phyloP scores from a whole-genome alignment of 2,888 invertebrate genomes.

The Brachypalpus laphriformis region DNA sequence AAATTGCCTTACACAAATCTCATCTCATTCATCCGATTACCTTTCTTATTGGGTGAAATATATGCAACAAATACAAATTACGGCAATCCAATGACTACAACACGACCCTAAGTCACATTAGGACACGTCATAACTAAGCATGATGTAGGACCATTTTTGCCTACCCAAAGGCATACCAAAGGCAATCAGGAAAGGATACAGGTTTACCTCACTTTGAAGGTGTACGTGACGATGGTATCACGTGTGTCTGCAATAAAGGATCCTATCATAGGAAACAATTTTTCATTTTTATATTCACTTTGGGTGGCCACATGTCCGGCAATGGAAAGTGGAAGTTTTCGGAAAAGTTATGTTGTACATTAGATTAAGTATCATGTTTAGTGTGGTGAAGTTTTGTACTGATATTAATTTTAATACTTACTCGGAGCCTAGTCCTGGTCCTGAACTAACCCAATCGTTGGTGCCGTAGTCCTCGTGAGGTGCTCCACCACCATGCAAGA shows the following conservation, averaged over 20 bases:
- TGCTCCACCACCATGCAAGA: slow-evolving; percentile 77
- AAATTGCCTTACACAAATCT: slow-evolving; percentile 8
- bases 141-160: not conserved
- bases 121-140: not conserved
- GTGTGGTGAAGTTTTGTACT: not conserved
- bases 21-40: slow-evolving; percentile 1
- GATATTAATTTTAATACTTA: slow-evolving; percentile 80
- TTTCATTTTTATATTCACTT: slow-evolving; percentile 5
- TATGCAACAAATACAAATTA: not conserved
- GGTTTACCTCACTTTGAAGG: not conserved
- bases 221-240: not conserved
- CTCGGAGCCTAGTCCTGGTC: slow-evolving; percentile 87
- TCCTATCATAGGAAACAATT: not conserved
- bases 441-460: slow-evolving; percentile 86
- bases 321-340: not conserved
- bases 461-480: slow-evolving; percentile 80
- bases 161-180: not conserved
- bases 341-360: not conserved
- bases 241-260: not conserved
- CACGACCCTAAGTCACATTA: slow-evolving; percentile 3
- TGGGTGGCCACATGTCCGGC: not conserved
- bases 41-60: slow-evolving; percentile 9
- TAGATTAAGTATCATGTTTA: not conserved
- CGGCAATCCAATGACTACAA: not conserved
- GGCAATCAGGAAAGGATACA: not conserved